Evolutionary conservation across 30 jellyfish, hydroid and myxozoan genomes (phyloP), one percentile per base, ranked within the genome.

Genomic region (Phacellophora camtschatica): DNA sequence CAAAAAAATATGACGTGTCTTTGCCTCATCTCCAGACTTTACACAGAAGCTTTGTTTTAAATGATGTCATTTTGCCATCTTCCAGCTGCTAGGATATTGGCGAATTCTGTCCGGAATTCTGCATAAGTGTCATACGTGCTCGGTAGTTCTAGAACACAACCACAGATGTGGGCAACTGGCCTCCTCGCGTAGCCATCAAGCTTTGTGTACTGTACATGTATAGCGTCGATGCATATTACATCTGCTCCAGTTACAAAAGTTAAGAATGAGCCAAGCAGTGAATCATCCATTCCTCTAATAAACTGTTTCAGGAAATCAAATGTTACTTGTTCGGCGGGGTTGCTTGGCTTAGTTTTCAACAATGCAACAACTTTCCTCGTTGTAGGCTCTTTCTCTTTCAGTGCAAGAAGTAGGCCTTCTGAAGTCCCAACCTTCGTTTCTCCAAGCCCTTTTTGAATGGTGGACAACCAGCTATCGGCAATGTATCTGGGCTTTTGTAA

Each of bases 161-260:
- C 89, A 36, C 81, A 77, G 5, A 71, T 77, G 55, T 54, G 89
- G 12, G 72, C 71, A 9, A 77, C 30, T 8, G 89, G 89, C 8
- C 82, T 15, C 23, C 82, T 35, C 30, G 66, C 57, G 33, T 20
- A 13, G 23, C 84, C 89, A 11, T 35, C 27, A 9, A 56, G 28
- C 33, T 58, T 49, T 29, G 29, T 20, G 28, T 12, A 77, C 9
- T 42, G 13, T 13, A 77, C 39, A 20, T 19, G 48, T 5, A 77
- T 77, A 8, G 36, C 33, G 16, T 48, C 37, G 30, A 77, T 42
- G 25, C 48, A 33, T 2, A 77, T 32, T 10, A 41, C 53, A 37
- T 77, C 89, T 7, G 82, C 18, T 19, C 89, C 89, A 4, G 82
- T 57, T 33, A 12, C 57, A 37, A 58, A 41, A 58, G 28, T 57